These are phyloP conservation scores for chimpanzee (Pan troglodytes) DNA, from an alignment of 2,113 vertebrate species.

Conservation along the genomic window NHGRI_mPanTro3-v2.1_pri NC_072398.2:113201001-113201500, in stretches of 20 bases:
- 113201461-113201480: neutral
- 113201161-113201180: no score
- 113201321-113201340: neutral
- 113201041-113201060: neutral
- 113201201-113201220: neutral
- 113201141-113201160: neutral
- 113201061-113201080: neutral
- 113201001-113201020: neutral
- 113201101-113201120: neutral
- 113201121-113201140: neutral
- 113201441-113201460: neutral
- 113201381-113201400: neutral
- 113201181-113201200: neutral
- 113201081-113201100: neutral
- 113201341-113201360: neutral
- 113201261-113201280: neutral
- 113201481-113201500: neutral
- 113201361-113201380: neutral
- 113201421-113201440: slow-evolving; percentile 7
- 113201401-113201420: neutral
- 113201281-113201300: neutral
- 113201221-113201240: neutral
- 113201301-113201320: neutral
- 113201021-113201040: neutral
- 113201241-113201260: neutral